These are phyloP conservation scores for Galago senegalensis DNA, from an alignment of 2,797 vertebrate species.

Conservation along the genomic window DNA sequence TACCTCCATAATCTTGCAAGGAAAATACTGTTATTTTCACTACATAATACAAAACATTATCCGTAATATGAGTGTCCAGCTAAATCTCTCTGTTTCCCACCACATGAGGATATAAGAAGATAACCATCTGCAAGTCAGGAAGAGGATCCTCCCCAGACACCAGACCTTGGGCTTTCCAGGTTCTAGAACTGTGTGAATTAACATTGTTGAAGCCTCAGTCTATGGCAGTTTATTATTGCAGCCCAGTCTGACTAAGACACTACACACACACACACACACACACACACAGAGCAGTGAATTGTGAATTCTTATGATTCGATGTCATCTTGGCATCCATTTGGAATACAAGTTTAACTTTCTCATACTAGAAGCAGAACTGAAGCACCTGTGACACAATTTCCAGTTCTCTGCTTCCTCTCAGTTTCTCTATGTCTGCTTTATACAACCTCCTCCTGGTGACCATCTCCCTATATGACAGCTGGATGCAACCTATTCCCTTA, in stretches of 20 bases:
- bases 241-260: background rate
- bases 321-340: background rate
- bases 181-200: background rate
- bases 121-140: background rate
- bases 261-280: background rate
- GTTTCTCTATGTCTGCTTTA: background rate
- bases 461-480: background rate
- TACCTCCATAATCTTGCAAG: background rate
- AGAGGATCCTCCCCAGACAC: background rate
- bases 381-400: background rate
- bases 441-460: background rate
- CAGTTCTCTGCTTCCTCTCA: background rate
- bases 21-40: background rate
- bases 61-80: background rate
- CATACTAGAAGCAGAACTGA: background rate
- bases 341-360: background rate
- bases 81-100: background rate
- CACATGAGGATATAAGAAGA: background rate
- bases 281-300: background rate
- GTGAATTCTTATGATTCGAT: background rate
- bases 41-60: background rate
- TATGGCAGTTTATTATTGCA: background rate
- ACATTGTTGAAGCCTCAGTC: background rate
- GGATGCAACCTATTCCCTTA: background rate
- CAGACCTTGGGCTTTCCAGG: background rate